Conservation (phyloP, 37 sponge, comb jelly and placozoan genomes). For the Ianthella basta region DNA sequence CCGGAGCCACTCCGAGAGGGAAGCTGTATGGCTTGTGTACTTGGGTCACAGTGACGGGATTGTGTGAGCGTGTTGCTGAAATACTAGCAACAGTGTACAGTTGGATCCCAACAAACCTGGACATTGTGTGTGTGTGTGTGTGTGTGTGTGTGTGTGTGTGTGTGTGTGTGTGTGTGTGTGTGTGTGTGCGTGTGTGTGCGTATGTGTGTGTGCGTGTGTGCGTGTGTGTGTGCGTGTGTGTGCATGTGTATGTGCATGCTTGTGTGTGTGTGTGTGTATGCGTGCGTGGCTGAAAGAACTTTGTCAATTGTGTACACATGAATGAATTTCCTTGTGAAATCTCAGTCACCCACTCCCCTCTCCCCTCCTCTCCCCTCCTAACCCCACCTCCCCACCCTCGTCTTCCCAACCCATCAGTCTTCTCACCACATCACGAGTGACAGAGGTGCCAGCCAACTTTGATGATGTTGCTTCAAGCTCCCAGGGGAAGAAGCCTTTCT, state of each 20-base stretch:
- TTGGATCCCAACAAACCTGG: too few relatives aligned
- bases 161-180: neutral
- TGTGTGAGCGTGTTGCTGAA: too few relatives aligned
- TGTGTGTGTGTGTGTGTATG: conserved; percentile 16
- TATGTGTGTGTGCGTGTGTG: conserved; percentile 25
- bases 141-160: neutral
- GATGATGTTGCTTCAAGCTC: neutral
- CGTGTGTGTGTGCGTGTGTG: conserved; percentile 19
- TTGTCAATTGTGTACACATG: neutral
- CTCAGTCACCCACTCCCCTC: too few relatives aligned
- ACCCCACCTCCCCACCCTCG: too few relatives aligned
- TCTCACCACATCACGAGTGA: neutral
- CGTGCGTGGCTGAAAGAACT: neutral
- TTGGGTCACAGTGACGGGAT: too few relatives aligned
- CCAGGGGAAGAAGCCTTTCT: conserved; percentile 15
- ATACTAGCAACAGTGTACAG: too few relatives aligned
- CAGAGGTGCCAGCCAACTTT: neutral
- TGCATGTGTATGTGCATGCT: neutral
- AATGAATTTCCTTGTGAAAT: too few relatives aligned
- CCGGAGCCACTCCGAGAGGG: too few relatives aligned
- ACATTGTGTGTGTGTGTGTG: neutral
- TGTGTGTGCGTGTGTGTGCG: conserved; percentile 22
- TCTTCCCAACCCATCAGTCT: neutral
- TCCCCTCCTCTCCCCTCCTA: too few relatives aligned
- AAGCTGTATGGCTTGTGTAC: too few relatives aligned